A percentile compares a stretch with the other conserved stretches of the same genome.
Conservation (phyloP, 2,797 vertebrate species). For the Pagetopsis macropterus region DNA sequence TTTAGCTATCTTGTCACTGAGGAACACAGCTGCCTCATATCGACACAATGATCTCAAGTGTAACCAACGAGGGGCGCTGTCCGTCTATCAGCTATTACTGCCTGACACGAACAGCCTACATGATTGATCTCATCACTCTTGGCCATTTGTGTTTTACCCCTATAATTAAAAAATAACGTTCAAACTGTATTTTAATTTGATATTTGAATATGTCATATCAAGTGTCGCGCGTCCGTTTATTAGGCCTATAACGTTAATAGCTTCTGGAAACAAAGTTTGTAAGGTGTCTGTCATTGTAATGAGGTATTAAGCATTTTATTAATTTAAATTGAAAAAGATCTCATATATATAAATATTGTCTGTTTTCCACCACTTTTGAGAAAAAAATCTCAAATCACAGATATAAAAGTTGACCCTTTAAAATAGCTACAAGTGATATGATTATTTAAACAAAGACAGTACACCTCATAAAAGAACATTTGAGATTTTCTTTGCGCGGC, state of each 20-base stretch:
- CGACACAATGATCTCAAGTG: slow-evolving; percentile 79
- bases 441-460: slow-evolving; percentile 2
- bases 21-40: slow-evolving; percentile 74
- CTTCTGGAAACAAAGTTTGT: slow-evolving; percentile 45
- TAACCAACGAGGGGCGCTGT: slow-evolving; percentile 85
- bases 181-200: slow-evolving; percentile 57
- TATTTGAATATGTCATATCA: slow-evolving; percentile 50
- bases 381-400: not conserved
- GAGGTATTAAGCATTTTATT: not conserved
- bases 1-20: slow-evolving; percentile 66
- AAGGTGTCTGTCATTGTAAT: not conserved
- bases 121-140: slow-evolving; percentile 77
- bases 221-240: slow-evolving; percentile 42
- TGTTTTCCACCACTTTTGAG: not conserved
- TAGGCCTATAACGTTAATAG: slow-evolving; percentile 13
- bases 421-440: slow-evolving; percentile 41
- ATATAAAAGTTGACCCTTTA: slow-evolving; percentile 1
- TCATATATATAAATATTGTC: not conserved
- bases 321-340: not conserved
- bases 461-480: not conserved
- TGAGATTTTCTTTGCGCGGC: not conserved
- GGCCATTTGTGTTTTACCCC: slow-evolving; percentile 63
- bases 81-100: slow-evolving; percentile 77
- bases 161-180: slow-evolving; percentile 65
- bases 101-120: slow-evolving; percentile 64